phyloP scores from a whole-genome alignment of 1,140 invertebrate genomes.

The Armadillidium nasatum region DNA sequence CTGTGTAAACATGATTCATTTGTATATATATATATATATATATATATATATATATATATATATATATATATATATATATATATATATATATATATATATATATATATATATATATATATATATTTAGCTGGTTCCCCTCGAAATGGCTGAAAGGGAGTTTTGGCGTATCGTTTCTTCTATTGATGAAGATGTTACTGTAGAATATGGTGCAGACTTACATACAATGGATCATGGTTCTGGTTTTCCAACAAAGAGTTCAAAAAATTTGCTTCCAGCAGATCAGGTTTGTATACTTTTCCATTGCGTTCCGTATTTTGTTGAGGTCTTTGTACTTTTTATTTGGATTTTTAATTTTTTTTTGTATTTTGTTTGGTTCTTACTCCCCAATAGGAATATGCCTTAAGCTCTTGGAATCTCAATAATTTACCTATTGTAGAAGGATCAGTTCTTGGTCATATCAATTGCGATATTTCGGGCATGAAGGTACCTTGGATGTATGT shows the following conservation, averaged over 20 bases:
- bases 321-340: not conserved
- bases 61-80: not conserved
- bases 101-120: conserved; percentile 5
- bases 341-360: conserved; percentile 24
- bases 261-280: conserved; percentile 54
- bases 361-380: too few relatives aligned
- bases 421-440: conserved; percentile 88
- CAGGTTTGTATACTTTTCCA: conserved; percentile 48
- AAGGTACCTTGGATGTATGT: conserved; percentile 99
- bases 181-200: conserved; percentile 94
- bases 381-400: conserved; percentile 72
- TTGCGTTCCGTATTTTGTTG: conserved; percentile 13
- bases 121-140: conserved; percentile 75
- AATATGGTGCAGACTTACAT: conserved; percentile 98
- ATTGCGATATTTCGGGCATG: conserved; percentile 98
- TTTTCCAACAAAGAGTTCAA: conserved; percentile 83
- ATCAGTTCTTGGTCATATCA: conserved; percentile 91
- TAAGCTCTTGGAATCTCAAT: conserved; percentile 96
- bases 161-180: conserved; percentile 96
- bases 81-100: conserved; percentile 13
- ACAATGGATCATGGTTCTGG: conserved; percentile 97
- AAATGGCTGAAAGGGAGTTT: conserved; percentile 90
- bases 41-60: conserved; percentile 35
- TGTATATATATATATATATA: too few relatives aligned
- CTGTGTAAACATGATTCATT: too few relatives aligned